Percentiles rank a stretch among this genome's conserved stretches.
phyloP scores from a whole-genome alignment of 1,140 invertebrate genomes.

The Cotesia vestalis region DNA sequence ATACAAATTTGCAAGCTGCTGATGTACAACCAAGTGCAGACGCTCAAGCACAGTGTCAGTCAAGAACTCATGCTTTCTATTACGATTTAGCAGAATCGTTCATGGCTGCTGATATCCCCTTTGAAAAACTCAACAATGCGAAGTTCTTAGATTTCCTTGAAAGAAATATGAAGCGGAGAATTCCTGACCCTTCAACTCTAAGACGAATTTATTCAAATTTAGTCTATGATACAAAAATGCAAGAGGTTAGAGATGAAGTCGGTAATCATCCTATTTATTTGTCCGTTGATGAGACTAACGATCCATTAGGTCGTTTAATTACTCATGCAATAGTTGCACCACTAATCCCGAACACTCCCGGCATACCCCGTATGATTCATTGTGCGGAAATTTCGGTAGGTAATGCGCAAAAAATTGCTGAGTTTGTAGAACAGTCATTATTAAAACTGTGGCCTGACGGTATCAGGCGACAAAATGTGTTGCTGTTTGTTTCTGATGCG shows the following conservation, averaged over 20 bases:
- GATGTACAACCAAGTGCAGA: no score
- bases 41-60: no score
- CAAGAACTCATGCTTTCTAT: no score
- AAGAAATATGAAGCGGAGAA: background rate
- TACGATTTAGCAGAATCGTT: no score
- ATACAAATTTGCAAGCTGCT: no score
- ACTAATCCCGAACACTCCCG: background rate
- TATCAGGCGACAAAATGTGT: slow-evolving; percentile 37
- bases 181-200: slow-evolving; percentile 21
- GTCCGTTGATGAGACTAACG: slow-evolving; percentile 36
- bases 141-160: no score
- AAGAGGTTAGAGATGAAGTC: slow-evolving; percentile 1
- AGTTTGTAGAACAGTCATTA: background rate
- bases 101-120: no score
- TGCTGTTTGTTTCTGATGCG: slow-evolving; percentile 44
- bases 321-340: slow-evolving; percentile 33
- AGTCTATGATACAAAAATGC: background rate
- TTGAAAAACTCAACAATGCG: no score
- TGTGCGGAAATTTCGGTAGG: background rate
- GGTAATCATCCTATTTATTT: slow-evolving; percentile 26
- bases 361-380: no score
- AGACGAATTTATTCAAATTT: background rate
- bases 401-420: slow-evolving; percentile 3
- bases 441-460: slow-evolving; percentile 24
- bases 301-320: slow-evolving; percentile 26